These are phyloP conservation scores for Oscheius sp. DNA, from an alignment of 2,888 invertebrate genomes.

Conservation along the genomic window DNA sequence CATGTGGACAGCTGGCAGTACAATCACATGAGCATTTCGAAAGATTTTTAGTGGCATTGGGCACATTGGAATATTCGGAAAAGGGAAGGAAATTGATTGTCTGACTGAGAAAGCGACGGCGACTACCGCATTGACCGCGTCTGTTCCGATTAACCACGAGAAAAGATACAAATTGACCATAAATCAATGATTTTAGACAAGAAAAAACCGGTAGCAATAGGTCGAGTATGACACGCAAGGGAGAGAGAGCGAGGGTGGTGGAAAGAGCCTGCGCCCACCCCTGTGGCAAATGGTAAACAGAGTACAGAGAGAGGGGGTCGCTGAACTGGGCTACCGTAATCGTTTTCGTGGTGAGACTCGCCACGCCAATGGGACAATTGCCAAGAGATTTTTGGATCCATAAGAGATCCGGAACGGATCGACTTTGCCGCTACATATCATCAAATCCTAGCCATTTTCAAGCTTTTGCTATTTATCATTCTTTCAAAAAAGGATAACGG, in stretches of 20 bases:
- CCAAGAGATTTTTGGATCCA: background rate
- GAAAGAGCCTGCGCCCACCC: conserved; percentile 26
- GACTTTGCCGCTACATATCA: background rate
- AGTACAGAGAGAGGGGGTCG: conserved; percentile 5
- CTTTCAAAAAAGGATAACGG: no score
- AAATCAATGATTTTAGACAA: no score
- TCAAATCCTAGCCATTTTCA: no score
- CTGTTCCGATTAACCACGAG: no score
- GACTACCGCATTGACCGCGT: no score
- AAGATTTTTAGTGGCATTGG: background rate
- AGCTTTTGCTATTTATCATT: no score
- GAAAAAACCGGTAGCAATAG: no score
- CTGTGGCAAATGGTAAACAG: conserved; percentile 31
- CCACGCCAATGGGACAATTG: background rate
- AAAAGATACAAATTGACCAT: no score
- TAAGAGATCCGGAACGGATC: background rate
- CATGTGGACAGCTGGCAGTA: conserved; percentile 3
- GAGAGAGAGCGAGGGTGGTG: background rate
- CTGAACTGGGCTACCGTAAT: conserved; percentile 3
- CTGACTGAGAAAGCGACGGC: no score
- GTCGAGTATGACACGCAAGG: background rate
- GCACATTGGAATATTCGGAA: no score
- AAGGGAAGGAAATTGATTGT: no score
- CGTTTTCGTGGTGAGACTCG: background rate
- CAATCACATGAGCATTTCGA: conserved; percentile 10